Percentiles rank a stretch among this genome's conserved stretches.
Evolutionary conservation across 2,113 vertebrate species (phyloP).

Genomic region (Microcebus lehilahytsara): DNA sequence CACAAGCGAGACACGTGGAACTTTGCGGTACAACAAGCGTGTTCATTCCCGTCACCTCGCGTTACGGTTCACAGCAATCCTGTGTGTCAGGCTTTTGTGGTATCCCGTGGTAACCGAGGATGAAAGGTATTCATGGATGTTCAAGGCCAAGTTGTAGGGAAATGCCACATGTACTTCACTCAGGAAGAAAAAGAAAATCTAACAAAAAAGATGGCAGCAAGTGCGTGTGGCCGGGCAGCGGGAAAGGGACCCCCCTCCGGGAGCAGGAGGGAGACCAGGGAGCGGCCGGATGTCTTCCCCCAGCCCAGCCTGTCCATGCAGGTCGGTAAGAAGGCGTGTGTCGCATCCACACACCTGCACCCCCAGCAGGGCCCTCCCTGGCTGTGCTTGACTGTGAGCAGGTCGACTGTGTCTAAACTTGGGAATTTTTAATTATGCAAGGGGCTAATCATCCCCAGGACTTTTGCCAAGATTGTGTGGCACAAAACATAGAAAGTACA

Average conservation of each 20-base stretch:
- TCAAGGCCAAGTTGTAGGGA: neutral
- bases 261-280: accelerated
- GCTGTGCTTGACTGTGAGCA: neutral
- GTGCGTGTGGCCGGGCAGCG: accelerated
- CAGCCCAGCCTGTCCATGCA: accelerated
- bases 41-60: neutral
- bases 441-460: neutral
- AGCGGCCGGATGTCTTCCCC: accelerated
- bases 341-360: neutral
- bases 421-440: neutral
- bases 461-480: neutral
- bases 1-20: neutral
- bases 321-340: neutral
- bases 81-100: neutral
- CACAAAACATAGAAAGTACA: neutral
- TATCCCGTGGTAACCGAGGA: neutral
- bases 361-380: neutral
- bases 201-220: neutral
- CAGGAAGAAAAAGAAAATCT: neutral
- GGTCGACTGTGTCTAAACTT: neutral
- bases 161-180: neutral
- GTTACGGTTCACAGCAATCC: neutral
- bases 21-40: neutral
- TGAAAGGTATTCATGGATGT: neutral
- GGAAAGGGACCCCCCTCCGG: too few species aligned